A percentile compares a stretch with the other conserved stretches of the same genome.
Evolutionary conservation across 2,113 vertebrate species (phyloP).

Genomic region (Clupea harengus): DNA sequence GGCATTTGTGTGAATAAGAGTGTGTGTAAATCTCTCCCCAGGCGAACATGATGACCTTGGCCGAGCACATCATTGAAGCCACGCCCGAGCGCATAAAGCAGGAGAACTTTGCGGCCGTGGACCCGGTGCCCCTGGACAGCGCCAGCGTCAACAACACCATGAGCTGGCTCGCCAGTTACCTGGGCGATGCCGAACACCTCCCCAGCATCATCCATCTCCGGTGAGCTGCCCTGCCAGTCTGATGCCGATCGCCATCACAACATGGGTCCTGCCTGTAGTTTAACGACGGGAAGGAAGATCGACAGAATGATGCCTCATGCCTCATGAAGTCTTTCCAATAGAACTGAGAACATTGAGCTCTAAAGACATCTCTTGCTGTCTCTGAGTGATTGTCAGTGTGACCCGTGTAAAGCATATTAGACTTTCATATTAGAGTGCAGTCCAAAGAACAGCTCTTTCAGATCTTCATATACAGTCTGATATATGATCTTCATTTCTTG

Average conservation of each 20-base stretch:
- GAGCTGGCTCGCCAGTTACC: constrained; percentile 99
- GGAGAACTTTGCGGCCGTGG: constrained; percentile 86
- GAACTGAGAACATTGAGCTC: neutral
- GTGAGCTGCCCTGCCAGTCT: constrained; percentile 59
- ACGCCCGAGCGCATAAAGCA: constrained; percentile 96
- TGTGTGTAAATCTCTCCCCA: constrained; percentile 46
- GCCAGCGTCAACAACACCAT: constrained; percentile 88
- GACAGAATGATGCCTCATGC: neutral
- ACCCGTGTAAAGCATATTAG: neutral
- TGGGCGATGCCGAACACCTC: constrained; percentile 92
- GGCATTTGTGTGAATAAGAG: neutral
- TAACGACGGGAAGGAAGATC: neutral
- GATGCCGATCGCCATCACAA: neutral
- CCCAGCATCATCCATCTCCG: constrained; percentile 89
- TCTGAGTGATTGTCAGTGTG: neutral
- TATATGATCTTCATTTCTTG: neutral
- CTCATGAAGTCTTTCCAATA: neutral
- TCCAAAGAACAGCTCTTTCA: neutral
- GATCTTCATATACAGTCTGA: neutral
- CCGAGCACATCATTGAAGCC: constrained; percentile 97
- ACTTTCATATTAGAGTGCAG: neutral
- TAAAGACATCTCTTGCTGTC: neutral
- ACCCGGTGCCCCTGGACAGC: constrained; percentile 76
- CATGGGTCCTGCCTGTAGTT: neutral
- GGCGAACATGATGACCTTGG: constrained; percentile 98